Conservation (phyloP, 2,888 invertebrate species). For the Papilio gigon region DNA sequence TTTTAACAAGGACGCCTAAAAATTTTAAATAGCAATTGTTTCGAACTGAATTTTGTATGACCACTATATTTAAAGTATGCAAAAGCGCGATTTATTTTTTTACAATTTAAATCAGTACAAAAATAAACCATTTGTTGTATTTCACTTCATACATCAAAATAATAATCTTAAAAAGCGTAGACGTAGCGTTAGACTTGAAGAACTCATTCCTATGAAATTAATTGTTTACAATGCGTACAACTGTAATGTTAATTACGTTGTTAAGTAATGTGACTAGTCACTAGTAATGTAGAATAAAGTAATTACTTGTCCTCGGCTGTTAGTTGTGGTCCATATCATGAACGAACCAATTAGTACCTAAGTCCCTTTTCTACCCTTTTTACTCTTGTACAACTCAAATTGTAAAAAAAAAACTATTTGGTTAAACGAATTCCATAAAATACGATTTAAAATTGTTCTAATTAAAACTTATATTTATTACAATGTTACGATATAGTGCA, state of each 20-base stretch:
- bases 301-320: neutral
- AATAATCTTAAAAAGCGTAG: too few species aligned
- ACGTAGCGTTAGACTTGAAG: neutral
- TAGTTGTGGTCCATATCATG: constrained; percentile 19
- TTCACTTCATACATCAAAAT: too few species aligned
- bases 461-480: too few species aligned
- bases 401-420: neutral
- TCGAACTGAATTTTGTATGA: neutral
- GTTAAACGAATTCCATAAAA: neutral
- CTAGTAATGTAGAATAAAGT: neutral
- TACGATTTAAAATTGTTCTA: neutral
- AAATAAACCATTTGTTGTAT: too few species aligned
- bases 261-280: constrained; percentile 16
- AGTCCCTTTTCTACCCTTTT: constrained; percentile 27
- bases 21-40: constrained; percentile 1
- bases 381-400: neutral
- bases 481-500: too few species aligned
- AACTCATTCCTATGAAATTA: neutral
- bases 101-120: too few species aligned
- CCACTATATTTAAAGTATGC: too few species aligned
- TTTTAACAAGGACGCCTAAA: neutral
- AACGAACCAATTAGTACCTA: constrained; percentile 32
- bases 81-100: too few species aligned
- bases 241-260: neutral
- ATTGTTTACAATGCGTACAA: constrained; percentile 12